These are phyloP conservation scores for Macrostomum lignano DNA, from an alignment of 1,140 invertebrate genomes.

Conservation along the genomic window DNA sequence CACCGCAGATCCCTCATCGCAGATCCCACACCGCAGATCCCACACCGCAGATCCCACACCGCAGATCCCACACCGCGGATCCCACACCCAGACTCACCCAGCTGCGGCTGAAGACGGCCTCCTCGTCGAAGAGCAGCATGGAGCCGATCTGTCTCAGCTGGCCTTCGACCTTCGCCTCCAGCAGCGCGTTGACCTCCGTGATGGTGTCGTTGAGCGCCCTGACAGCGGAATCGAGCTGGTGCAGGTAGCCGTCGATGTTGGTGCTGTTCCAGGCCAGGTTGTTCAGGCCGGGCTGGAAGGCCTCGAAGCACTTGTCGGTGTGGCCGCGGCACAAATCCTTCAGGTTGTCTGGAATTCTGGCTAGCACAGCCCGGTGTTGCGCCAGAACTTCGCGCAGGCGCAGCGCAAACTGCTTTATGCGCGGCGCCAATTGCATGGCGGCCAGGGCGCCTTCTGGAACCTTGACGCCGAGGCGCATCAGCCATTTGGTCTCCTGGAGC, in stretches of 20 bases:
- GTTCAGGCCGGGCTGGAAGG: constrained; percentile 20
- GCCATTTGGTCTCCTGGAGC: constrained; percentile 25
- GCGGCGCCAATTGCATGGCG: constrained; percentile 18
- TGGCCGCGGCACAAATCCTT: constrained; percentile 16
- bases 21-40: no score
- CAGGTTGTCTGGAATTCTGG: constrained; percentile 14
- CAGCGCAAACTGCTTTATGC: constrained; percentile 24
- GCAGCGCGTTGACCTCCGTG: constrained; percentile 14
- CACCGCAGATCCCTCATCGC: no score
- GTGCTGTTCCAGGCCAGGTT: constrained; percentile 26
- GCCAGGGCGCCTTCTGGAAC: constrained; percentile 17
- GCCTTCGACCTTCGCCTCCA: constrained; percentile 14
- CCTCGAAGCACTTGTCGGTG: constrained; percentile 15
- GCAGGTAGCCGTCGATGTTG: constrained; percentile 28
- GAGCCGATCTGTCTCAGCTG: constrained; percentile 15
- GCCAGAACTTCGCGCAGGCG: constrained; percentile 14
- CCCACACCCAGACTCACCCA: constrained; percentile 23
- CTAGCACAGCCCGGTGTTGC: constrained; percentile 10
- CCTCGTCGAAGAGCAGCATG: constrained; percentile 22
- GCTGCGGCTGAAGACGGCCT: constrained; percentile 17
- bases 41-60: no score
- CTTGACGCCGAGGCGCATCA: constrained; percentile 18
- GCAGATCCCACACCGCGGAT: no score
- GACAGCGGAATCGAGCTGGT: constrained; percentile 20
- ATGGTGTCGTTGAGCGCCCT: constrained; percentile 14